These are phyloP conservation scores for Calephelis perditalis DNA, from an alignment of 2,888 invertebrate genomes.

Conservation along the genomic window DNA sequence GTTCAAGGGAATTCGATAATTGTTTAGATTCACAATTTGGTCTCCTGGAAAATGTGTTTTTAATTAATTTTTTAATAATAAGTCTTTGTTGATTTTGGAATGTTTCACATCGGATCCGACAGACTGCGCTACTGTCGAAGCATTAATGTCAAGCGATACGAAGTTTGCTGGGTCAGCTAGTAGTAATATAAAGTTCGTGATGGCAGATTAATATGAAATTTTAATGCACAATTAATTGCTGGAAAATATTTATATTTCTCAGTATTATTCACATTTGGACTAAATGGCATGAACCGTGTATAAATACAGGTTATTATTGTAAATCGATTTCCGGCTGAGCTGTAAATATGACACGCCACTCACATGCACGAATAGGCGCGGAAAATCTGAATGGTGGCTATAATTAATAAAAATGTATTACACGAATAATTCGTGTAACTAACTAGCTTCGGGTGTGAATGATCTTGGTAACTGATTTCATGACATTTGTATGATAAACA, in stretches of 20 bases:
- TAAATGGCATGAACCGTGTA: not conserved
- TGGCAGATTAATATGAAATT: too few relatives aligned
- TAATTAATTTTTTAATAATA: too few relatives aligned
- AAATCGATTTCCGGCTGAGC: not conserved
- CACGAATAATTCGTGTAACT: not conserved
- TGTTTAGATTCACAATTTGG: too few relatives aligned
- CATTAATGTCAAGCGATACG: too few relatives aligned
- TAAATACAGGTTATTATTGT: conserved; percentile 8
- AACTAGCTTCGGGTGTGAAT: not conserved
- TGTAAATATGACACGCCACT: conserved; percentile 4
- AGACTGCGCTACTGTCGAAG: too few relatives aligned
- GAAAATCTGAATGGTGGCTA: not conserved
- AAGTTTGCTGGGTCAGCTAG: too few relatives aligned
- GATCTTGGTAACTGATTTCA: not conserved
- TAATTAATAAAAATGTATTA: not conserved
- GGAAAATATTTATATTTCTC: not conserved
- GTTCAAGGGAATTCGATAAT: too few relatives aligned
- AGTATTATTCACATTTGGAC: not conserved
- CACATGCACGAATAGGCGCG: not conserved
- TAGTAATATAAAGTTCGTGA: too few relatives aligned
- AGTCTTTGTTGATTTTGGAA: too few relatives aligned
- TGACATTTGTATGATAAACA: not conserved
- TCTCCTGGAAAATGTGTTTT: too few relatives aligned
- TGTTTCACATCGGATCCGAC: too few relatives aligned
- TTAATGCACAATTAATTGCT: too few relatives aligned